Percentiles rank a stretch among this genome's conserved stretches.
phyloP scores from a whole-genome alignment of 2,797 vertebrate species.

The Syndactyla subalaris region DNA sequence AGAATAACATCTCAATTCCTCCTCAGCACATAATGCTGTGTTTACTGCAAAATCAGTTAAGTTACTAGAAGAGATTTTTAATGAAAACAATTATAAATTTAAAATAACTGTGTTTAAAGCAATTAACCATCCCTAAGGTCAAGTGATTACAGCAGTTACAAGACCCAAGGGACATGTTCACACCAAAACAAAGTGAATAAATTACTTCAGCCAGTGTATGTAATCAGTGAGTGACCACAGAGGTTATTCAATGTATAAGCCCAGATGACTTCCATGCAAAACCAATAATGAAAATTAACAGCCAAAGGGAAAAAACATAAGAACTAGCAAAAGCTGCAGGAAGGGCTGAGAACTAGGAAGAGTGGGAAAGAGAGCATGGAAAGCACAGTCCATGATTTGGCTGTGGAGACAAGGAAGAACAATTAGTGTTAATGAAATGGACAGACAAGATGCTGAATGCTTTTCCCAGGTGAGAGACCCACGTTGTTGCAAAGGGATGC shows the following conservation, averaged over 20 bases:
- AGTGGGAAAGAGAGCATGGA: background rate
- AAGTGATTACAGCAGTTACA: constrained; percentile 84
- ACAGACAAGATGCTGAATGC: background rate
- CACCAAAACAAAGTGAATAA: constrained; percentile 87
- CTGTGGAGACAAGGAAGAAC: background rate
- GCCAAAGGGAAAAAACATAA: background rate
- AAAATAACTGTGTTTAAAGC: constrained; percentile 85
- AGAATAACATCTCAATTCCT: constrained; percentile 63
- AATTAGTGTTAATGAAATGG: background rate
- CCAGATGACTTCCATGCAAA: constrained; percentile 76
- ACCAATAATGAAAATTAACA: constrained; percentile 81
- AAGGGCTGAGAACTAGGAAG: background rate
- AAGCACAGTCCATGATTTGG: background rate
- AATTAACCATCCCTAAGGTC: constrained; percentile 83
- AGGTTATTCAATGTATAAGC: constrained; percentile 75
- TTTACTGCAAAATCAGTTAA: constrained; percentile 78
- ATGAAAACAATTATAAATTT: constrained; percentile 87
- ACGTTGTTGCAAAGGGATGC: background rate
- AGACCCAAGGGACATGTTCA: constrained; percentile 81
- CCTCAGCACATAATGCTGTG: constrained; percentile 22
- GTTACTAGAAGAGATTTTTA: constrained; percentile 80
- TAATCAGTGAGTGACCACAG: constrained; percentile 85
- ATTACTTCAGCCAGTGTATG: constrained; percentile 77
- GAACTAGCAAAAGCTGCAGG: background rate
- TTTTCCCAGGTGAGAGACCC: background rate